Conservation (phyloP, 2,113 vertebrate species). For the Vidua macroura region DNA sequence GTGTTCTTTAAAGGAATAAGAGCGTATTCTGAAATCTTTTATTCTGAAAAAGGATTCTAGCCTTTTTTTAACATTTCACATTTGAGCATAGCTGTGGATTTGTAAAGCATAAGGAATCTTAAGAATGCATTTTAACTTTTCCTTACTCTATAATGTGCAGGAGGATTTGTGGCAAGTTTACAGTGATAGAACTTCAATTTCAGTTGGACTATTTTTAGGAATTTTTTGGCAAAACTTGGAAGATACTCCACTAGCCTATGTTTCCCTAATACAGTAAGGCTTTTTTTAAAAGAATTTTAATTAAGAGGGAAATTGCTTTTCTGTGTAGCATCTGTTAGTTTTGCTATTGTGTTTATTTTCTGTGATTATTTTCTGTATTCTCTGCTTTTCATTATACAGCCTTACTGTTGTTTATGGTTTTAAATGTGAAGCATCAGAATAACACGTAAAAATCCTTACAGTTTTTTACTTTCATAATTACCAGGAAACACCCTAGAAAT, state of each 20-base stretch:
- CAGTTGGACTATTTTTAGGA: neutral
- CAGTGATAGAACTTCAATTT: neutral
- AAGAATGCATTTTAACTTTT: conserved; percentile 27
- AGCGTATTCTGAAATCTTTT: conserved; percentile 55
- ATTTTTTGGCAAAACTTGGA: neutral
- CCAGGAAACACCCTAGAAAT: neutral
- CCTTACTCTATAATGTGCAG: neutral
- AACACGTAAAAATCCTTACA: neutral
- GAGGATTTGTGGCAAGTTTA: conserved; percentile 5
- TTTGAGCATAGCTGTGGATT: conserved; percentile 41
- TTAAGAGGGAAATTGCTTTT: neutral
- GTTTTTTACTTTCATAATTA: neutral
- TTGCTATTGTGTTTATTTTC: neutral
- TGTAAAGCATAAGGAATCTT: conserved; percentile 66
- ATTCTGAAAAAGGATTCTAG: conserved; percentile 21
- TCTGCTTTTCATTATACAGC: neutral
- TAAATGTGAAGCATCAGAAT: neutral
- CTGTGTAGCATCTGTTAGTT: neutral
- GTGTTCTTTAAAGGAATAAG: conserved; percentile 42
- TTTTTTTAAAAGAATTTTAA: neutral
- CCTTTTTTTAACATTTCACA: neutral
- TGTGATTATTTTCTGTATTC: neutral
- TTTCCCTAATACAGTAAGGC: neutral
- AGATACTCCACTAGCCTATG: neutral
- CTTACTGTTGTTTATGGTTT: neutral